Evolutionary conservation across 2,113 vertebrate genomes (phyloP).

Genomic region (Gyps fulvus): DNA sequence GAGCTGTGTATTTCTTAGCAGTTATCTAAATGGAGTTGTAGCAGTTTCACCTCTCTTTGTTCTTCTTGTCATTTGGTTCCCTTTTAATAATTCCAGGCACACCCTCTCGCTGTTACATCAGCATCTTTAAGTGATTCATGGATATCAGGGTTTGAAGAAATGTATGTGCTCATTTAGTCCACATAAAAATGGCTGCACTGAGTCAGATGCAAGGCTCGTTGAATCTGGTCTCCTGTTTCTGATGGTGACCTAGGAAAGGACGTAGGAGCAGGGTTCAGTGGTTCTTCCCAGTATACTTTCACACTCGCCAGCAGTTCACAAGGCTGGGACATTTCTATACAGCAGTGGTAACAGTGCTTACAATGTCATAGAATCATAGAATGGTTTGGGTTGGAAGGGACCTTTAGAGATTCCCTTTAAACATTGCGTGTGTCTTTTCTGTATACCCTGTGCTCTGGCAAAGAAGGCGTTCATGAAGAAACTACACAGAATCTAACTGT

Average conservation of each 20-base stretch:
- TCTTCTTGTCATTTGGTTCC: conserved; percentile 16
- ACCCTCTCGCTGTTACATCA: conserved; percentile 15
- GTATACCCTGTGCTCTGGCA: neutral
- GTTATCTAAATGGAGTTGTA: neutral
- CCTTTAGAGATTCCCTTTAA: neutral
- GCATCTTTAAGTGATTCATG: conserved; percentile 22
- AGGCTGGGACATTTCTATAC: neutral
- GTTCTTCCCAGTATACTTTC: neutral
- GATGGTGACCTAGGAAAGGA: neutral
- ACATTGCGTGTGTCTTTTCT: accelerated
- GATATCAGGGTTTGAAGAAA: conserved; percentile 6
- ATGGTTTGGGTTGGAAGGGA: neutral
- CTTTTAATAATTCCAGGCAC: conserved; percentile 33
- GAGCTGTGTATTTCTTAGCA: neutral
- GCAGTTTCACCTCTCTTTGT: conserved; percentile 11
- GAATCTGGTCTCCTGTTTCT: neutral
- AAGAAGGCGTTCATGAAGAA: neutral
- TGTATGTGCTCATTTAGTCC: neutral
- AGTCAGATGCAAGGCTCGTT: accelerated
- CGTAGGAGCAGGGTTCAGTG: neutral
- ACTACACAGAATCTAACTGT: neutral
- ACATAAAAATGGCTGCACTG: neutral
- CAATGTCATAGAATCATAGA: neutral
- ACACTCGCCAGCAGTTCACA: neutral
- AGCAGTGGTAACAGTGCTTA: neutral